Conservation (phyloP, 2,888 invertebrate genomes). For the Drosophila yooni region DNA sequence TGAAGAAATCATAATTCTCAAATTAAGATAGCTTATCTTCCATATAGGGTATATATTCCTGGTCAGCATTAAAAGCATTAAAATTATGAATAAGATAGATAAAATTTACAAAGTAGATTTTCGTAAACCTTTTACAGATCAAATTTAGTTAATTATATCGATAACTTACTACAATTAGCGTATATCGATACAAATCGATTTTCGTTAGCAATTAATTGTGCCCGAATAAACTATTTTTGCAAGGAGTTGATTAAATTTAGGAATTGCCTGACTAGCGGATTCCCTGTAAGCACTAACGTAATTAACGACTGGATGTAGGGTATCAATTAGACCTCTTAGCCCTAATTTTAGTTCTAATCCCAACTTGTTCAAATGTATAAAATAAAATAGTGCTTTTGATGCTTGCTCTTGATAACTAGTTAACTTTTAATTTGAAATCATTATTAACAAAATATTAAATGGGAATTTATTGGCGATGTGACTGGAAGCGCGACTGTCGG, state of each 20-base stretch:
- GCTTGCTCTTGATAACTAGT: slow-evolving; percentile 19
- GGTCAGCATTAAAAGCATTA: background rate
- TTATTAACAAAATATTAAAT: background rate
- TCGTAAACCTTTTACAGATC: background rate
- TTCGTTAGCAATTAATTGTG: background rate
- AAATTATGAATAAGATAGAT: background rate
- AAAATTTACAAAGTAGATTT: rapidly evolving
- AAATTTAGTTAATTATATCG: background rate
- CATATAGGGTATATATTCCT: background rate
- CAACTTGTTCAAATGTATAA: background rate
- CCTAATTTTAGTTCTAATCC: background rate
- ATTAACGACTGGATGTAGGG: background rate
- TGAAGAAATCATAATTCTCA: no score
- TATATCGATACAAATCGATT: background rate
- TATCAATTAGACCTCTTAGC: background rate
- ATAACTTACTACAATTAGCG: background rate
- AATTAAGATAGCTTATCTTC: no score
- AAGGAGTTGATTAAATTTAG: background rate
- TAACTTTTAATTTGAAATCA: slow-evolving; percentile 49
- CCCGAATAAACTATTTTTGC: no score
- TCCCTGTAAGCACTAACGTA: background rate
- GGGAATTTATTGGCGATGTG: slow-evolving; percentile 9
- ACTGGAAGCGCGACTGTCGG: background rate
- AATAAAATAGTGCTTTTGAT: background rate
- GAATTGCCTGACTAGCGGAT: background rate